Conservation (phyloP, 2,797 vertebrate genomes). For the Acipenser transmontanus region DNA sequence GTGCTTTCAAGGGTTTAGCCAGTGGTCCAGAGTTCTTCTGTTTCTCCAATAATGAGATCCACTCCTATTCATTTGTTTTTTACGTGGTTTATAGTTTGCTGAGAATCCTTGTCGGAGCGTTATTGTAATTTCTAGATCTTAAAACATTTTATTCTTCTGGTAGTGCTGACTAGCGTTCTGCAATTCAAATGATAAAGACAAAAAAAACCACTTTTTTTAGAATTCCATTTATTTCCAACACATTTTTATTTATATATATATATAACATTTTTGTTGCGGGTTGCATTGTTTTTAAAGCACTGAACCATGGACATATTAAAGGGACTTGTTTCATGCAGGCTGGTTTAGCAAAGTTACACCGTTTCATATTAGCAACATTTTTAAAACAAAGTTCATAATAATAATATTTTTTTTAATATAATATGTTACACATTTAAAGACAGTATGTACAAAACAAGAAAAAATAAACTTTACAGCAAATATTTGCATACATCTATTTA, state of each 20-base stretch:
- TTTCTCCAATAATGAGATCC: too few species aligned
- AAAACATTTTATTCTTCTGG: too few species aligned
- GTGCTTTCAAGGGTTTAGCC: too few species aligned
- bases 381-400: slow-evolving; percentile 42
- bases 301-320: slow-evolving; percentile 40
- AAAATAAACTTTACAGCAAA: slow-evolving; percentile 54
- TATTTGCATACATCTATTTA: slow-evolving; percentile 42
- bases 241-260: slow-evolving; percentile 15
- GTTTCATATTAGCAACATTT: slow-evolving; percentile 50
- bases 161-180: too few species aligned
- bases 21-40: too few species aligned
- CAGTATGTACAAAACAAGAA: slow-evolving; percentile 70
- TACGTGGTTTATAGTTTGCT: too few species aligned
- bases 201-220: slow-evolving; percentile 38
- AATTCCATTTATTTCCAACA: slow-evolving; percentile 65
- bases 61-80: too few species aligned
- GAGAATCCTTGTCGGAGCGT: too few species aligned
- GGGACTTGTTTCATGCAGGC: slow-evolving; percentile 46
- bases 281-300: slow-evolving; percentile 46
- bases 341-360: slow-evolving; percentile 59
- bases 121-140: too few species aligned
- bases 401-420: slow-evolving; percentile 59
- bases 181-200: too few species aligned
- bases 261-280: slow-evolving; percentile 38
- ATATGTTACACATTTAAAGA: slow-evolving; percentile 82